These are phyloP conservation scores for Tipula vernalis DNA, from an alignment of 2,888 invertebrate genomes.

Conservation along the genomic window DNA sequence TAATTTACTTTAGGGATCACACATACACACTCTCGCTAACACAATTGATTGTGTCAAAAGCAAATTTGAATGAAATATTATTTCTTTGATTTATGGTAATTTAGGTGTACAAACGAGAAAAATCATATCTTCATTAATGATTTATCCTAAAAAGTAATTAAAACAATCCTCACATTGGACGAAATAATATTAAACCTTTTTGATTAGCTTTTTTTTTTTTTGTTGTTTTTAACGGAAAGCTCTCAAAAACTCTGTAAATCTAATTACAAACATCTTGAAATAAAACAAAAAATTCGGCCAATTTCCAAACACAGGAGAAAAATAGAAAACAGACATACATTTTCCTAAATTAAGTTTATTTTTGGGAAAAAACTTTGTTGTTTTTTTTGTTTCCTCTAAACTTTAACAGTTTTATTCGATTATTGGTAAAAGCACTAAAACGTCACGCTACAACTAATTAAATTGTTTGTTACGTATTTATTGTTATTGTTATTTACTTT, in stretches of 20 bases:
- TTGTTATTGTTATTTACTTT: neutral
- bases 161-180: neutral
- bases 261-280: neutral
- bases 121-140: neutral
- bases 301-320: neutral
- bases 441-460: conserved; percentile 4
- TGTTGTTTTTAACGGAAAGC: neutral
- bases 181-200: neutral
- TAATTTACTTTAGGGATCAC: neutral
- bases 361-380: neutral
- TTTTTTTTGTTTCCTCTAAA: neutral
- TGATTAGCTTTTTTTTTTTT: neutral
- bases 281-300: neutral
- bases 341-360: neutral
- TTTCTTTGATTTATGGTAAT: neutral
- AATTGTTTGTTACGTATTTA: neutral
- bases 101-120: neutral
- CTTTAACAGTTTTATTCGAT: conserved; percentile 4
- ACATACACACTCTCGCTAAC: neutral
- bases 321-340: neutral
- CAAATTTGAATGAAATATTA: neutral
- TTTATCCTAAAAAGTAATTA: neutral
- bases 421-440: conserved; percentile 4
- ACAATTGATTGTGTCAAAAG: neutral
- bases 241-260: neutral